Evolutionary conservation across 92 coral and sea anemone species (phyloP).

Genomic region (Muricea muricata): DNA sequence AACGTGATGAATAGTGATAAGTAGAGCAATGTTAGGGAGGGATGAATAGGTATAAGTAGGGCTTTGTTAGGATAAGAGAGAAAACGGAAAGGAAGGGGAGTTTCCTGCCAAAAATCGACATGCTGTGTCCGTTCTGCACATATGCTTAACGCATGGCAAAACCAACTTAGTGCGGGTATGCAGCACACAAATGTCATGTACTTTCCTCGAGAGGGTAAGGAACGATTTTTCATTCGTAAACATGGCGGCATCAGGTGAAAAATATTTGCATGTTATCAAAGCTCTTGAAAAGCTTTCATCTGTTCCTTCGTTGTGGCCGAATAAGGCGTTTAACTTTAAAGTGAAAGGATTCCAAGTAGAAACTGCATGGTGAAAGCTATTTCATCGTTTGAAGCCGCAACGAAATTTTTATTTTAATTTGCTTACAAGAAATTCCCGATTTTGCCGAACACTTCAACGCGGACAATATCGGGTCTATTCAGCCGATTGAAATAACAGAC

Average conservation of each 20-base stretch:
- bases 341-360: constrained; percentile 10
- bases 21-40: too few species aligned
- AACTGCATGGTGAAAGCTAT: not conserved
- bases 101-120: constrained; percentile 31
- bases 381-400: constrained; percentile 23
- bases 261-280: not conserved
- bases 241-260: not conserved
- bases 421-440: not conserved
- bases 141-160: constrained; percentile 8
- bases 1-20: too few species aligned
- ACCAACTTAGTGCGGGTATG: not conserved
- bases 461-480: not conserved
- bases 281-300: constrained; percentile 21
- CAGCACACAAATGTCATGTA: not conserved
- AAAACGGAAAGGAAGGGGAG: constrained; percentile 8
- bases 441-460: not conserved
- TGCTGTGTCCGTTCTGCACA: not conserved
- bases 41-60: too few species aligned
- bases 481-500: not conserved
- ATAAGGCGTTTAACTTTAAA: not conserved
- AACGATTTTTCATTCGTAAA: not conserved
- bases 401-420: constrained; percentile 8
- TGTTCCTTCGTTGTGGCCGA: constrained; percentile 7
- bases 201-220: not conserved
- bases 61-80: too few species aligned